Percentiles rank a stretch among this genome's conserved stretches.
phyloP scores from a whole-genome alignment of 2,113 vertebrate genomes.

The Craseonycteris thonglongyai region DNA sequence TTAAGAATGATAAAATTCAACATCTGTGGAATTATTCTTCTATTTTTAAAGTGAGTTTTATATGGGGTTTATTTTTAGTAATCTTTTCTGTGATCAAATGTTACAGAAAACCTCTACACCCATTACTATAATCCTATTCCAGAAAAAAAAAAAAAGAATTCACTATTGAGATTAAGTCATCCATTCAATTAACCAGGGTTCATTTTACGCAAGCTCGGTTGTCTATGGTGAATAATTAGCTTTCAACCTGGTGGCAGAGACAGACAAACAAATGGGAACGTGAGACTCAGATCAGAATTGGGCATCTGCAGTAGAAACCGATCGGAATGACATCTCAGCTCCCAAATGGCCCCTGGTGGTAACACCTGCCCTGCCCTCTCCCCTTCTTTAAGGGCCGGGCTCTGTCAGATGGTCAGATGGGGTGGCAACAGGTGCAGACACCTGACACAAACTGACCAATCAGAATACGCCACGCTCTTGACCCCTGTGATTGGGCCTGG shows the following conservation, averaged over 20 bases:
- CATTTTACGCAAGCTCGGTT: not conserved
- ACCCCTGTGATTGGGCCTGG: not conserved
- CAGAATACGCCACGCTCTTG: not conserved
- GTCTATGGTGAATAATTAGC: not conserved
- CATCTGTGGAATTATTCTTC: not conserved
- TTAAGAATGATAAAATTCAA: not conserved
- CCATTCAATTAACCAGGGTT: not conserved
- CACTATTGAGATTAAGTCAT: not conserved
- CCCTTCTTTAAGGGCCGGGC: not conserved
- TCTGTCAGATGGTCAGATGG: not conserved
- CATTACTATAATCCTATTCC: not conserved
- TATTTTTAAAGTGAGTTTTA: not conserved
- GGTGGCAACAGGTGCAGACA: not conserved
- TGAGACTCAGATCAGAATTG: not conserved
- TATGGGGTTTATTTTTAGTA: not conserved
- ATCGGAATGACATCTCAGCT: accelerated
- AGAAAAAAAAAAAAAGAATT: no score
- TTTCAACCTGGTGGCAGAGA: not conserved
- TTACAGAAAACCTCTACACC: not conserved
- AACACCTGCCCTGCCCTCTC: not conserved
- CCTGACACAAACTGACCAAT: not conserved
- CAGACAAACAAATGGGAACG: not conserved
- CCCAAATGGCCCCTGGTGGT: accelerated
- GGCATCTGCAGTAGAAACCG: not conserved
- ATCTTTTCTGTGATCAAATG: not conserved